These are phyloP conservation scores for Amphibalanus amphitrite DNA, from an alignment of 1,140 invertebrate genomes.

Conservation along the genomic window DNA sequence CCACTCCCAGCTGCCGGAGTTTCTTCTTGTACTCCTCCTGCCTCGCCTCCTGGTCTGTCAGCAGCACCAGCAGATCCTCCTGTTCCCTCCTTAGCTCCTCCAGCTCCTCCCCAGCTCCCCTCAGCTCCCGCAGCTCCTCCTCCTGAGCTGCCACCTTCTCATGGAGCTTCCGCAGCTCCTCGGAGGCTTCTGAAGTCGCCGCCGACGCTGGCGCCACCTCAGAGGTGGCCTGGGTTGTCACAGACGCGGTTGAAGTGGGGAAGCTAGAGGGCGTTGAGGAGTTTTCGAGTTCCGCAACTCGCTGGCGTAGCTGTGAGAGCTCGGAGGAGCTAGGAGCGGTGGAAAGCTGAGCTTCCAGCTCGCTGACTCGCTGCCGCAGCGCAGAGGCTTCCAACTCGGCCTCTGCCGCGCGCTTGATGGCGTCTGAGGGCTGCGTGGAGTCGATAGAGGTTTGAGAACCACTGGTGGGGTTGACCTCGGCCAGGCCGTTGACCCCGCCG, in stretches of 20 bases:
- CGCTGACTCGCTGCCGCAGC: background rate
- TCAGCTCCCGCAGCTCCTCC: too few relatives aligned
- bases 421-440: background rate
- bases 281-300: background rate
- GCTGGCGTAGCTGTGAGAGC: background rate
- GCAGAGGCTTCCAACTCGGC: background rate
- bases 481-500: background rate
- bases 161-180: too few relatives aligned
- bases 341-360: background rate
- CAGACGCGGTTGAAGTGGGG: too few relatives aligned
- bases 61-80: constrained; percentile 3
- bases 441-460: too few relatives aligned
- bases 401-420: background rate
- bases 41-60: constrained; percentile 3
- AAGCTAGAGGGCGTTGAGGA: too few relatives aligned
- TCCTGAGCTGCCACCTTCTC: too few relatives aligned
- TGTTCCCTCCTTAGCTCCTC: background rate
- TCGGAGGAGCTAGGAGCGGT: background rate
- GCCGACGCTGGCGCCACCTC: too few relatives aligned
- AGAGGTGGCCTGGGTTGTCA: too few relatives aligned
- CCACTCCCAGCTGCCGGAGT: background rate
- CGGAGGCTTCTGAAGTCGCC: too few relatives aligned
- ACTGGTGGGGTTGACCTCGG: too few relatives aligned
- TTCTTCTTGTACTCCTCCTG: background rate
- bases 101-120: background rate